A percentile compares a stretch with the other conserved stretches of the same genome.
phyloP scores from a whole-genome alignment of 2,113 vertebrate genomes.

The Megatriorchis doriae region DNA sequence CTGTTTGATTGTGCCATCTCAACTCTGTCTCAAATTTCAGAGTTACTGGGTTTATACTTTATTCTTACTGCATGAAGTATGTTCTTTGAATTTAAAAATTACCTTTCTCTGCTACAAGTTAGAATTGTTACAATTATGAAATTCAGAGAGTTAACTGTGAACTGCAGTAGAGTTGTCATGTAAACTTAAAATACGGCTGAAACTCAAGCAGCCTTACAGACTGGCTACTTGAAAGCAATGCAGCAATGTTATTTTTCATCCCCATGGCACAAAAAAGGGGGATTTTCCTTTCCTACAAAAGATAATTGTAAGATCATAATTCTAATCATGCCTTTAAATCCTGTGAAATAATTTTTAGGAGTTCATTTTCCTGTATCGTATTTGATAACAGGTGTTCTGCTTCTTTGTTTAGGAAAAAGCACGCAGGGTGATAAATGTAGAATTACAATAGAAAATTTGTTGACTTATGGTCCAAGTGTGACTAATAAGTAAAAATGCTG shows the following conservation, averaged over 20 bases:
- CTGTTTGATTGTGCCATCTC: not conserved
- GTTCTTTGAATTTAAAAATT: not conserved
- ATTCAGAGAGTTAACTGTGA: not conserved
- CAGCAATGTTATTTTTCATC: not conserved
- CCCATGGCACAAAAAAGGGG: not conserved
- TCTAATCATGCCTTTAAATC: not conserved
- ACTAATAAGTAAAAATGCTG: not conserved
- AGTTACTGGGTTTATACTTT: not conserved
- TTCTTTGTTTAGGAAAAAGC: not conserved
- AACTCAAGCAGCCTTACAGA: not conserved
- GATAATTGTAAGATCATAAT: not conserved
- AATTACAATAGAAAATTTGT: fast-evolving
- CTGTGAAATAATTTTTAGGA: not conserved
- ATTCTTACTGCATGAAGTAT: not conserved
- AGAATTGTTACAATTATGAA: fast-evolving
- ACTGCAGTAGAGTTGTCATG: not conserved
- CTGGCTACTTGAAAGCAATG: not conserved
- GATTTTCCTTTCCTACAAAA: not conserved
- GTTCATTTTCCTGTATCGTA: fast-evolving
- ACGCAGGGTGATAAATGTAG: not conserved
- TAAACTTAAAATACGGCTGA: too few relatives aligned
- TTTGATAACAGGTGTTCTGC: not conserved
- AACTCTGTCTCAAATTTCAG: not conserved
- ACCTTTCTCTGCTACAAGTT: not conserved
- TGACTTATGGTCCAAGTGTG: fast-evolving